Percentiles rank a stretch among this genome's conserved stretches.
Conservation (phyloP, 1,140 invertebrate genomes). For the Brachionus paranguensis region DNA sequence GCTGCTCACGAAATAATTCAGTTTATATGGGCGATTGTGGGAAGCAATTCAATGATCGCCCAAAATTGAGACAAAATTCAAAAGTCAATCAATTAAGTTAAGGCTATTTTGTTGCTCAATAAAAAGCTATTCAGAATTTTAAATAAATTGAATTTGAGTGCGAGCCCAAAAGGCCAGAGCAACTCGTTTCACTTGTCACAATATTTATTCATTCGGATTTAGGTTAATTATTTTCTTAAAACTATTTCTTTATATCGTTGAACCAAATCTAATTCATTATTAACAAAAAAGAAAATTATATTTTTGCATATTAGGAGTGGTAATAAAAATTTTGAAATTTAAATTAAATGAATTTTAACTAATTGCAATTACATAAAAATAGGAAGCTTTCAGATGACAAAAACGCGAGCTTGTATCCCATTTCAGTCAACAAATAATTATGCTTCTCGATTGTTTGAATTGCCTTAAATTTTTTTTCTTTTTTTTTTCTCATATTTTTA, state of each 20-base stretch:
- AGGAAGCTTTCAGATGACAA: neutral
- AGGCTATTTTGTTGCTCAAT: neutral
- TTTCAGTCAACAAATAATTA: neutral
- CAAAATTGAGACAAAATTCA: neutral
- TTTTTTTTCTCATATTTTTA: neutral
- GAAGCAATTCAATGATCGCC: too few species aligned
- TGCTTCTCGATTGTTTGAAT: neutral
- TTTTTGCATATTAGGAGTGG: neutral
- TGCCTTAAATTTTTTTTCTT: neutral
- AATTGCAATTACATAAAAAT: neutral
- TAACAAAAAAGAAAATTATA: neutral
- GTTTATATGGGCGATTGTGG: too few species aligned
- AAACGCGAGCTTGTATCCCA: neutral
- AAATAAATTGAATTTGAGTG: neutral
- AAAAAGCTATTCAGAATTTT: neutral
- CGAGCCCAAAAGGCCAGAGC: neutral
- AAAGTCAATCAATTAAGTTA: neutral
- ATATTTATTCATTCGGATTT: conserved; percentile 26
- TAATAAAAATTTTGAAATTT: neutral
- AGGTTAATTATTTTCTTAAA: conserved; percentile 36
- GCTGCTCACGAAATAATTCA: too few species aligned
- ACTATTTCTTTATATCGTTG: conserved; percentile 1
- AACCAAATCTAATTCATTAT: neutral
- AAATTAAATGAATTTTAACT: neutral
- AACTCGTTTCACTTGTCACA: conserved; percentile 33